These are phyloP conservation scores for Gnatocerus cornutus DNA, from an alignment of 2,888 invertebrate genomes.

Conservation along the genomic window DNA sequence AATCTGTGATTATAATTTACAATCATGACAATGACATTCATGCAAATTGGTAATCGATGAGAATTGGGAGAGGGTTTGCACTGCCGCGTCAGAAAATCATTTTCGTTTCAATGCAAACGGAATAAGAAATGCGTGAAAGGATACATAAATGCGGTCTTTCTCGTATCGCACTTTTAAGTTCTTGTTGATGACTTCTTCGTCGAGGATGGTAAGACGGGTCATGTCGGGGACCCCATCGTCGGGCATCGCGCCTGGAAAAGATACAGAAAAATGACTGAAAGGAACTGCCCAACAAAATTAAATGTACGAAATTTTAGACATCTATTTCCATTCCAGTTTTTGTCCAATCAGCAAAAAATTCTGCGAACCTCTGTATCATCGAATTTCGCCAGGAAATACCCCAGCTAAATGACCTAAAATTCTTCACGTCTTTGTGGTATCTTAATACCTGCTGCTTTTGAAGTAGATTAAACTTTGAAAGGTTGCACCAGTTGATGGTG, in stretches of 20 bases:
- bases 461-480: conserved; percentile 21
- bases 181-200: conserved; percentile 90
- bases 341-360: background rate
- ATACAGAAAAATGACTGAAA: too few relatives aligned
- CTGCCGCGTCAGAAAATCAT: background rate
- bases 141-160: conserved; percentile 92
- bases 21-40: conserved; percentile 30
- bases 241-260: conserved; percentile 68
- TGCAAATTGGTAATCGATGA: conserved; percentile 38
- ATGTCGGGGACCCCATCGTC: conserved; percentile 91
- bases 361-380: conserved; percentile 2
- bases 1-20: too few relatives aligned
- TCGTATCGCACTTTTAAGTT: conserved; percentile 89
- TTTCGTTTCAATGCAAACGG: background rate
- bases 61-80: conserved; percentile 4
- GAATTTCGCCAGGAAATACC: background rate
- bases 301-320: too few relatives aligned
- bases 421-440: too few relatives aligned
- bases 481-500: conserved; percentile 27
- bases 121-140: conserved; percentile 76
- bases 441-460: conserved; percentile 12
- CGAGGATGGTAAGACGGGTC: conserved; percentile 92
- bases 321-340: too few relatives aligned
- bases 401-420: too few relatives aligned
- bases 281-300: conserved; percentile 43